Base-by-base conservation (phyloP, 2,797 vertebrate genomes). In the Dallia pectoralis region DNA sequence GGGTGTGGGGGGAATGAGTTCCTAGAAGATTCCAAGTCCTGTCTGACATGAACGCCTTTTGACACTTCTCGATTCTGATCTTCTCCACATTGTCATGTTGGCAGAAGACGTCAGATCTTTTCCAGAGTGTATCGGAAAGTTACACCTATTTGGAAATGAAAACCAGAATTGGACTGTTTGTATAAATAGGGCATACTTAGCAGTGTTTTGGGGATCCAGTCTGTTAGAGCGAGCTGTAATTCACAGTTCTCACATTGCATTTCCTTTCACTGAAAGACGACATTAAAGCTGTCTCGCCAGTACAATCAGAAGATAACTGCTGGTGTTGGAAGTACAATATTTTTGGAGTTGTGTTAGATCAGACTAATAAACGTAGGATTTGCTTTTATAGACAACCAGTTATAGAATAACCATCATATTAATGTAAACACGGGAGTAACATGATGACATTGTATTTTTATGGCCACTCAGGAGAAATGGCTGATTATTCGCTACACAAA, bases 1-100 rank as follows among this genome's bases (percentile, higher is more conserved):
- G 29, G 62, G 48, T 65, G 63, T 12, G 56, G 63, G 3, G 49
- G 71, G 70, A 29, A 75, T 77, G 66, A 78, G 84, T 70, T 69
- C 59, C 64, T 69, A 74, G 76, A 78, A 27, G 53, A 59, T 33
- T 12, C 62, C 44, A 59, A 73, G 79, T 74, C 40, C 69, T 47
- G 25, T 16, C 12, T 44, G 40, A 14, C 9, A 40, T 44, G 40
- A 44, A 44, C 14, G 40, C 40, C 11, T 44, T 44, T 44, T 44
- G 40, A 44, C 40, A 44, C 40, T 44, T 44, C 12, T 12, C 40
- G 14, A 44, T 12, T 44, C 40, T 44, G 40, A 14, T 44, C 9
- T 44, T 44, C 14, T 44, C 40, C 11, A 11, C 40, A 44, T 14
- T 11, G 40, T 44, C 14, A 2, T 44, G 11, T 44, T 11, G 5